phyloP scores from a whole-genome alignment of 2,888 invertebrate species.

The Electrophaes corylata region DNA sequence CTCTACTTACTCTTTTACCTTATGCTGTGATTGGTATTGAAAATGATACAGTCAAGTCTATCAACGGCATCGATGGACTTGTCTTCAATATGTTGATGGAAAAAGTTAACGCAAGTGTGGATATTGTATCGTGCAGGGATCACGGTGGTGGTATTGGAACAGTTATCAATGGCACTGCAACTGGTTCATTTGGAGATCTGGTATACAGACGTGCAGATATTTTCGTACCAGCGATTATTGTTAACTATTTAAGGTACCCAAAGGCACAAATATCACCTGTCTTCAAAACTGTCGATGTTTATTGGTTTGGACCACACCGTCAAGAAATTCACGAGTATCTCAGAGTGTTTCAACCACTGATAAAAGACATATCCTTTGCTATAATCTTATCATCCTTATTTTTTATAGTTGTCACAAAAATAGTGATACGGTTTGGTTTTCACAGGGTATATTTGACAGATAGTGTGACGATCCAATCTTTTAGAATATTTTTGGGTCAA shows the following conservation, averaged over 20 bases:
- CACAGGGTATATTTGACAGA: constrained; percentile 27
- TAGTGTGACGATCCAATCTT: constrained; percentile 46
- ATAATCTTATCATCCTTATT: constrained; percentile 20
- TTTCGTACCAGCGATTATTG: constrained; percentile 47
- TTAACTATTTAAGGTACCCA: constrained; percentile 46
- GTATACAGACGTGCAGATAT: constrained; percentile 52
- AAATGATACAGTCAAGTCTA: constrained; percentile 43
- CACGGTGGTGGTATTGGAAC: constrained; percentile 43
- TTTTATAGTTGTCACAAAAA: constrained; percentile 21
- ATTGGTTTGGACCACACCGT: constrained; percentile 59
- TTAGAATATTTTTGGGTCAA: constrained; percentile 61
- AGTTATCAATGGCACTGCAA: constrained; percentile 44
- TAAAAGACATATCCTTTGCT: constrained; percentile 46
- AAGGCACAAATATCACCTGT: constrained; percentile 49
- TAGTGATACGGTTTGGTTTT: constrained; percentile 39
- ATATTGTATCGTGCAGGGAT: constrained; percentile 40
- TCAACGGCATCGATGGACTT: constrained; percentile 54
- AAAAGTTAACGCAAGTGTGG: constrained; percentile 53
- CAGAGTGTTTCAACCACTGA: constrained; percentile 55
- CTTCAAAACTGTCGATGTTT: constrained; percentile 44
- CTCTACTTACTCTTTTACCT: constrained; percentile 46
- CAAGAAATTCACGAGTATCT: constrained; percentile 54
- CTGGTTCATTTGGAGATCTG: constrained; percentile 50
- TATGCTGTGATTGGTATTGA: constrained; percentile 40
- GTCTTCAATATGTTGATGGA: constrained; percentile 45